Conservation (phyloP, 2,888 invertebrate genomes). For the Podabrus alpinus region DNA sequence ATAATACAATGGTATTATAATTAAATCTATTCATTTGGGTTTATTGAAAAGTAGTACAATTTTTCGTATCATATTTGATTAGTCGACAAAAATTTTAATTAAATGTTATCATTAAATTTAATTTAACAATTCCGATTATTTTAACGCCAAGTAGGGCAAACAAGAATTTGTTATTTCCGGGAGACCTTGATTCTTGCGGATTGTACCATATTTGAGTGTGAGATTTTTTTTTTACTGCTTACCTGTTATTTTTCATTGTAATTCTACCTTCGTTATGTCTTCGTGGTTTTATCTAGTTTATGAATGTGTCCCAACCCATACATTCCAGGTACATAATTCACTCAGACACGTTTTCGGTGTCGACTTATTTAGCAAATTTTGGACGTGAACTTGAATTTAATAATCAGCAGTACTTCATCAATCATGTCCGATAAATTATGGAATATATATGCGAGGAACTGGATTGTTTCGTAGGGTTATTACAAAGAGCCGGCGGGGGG, state of each 20-base stretch:
- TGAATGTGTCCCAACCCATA: not conserved
- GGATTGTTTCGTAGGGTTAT: no score
- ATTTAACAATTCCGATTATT: not conserved
- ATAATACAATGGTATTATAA: conserved; percentile 12
- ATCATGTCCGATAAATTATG: not conserved
- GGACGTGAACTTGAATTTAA: not conserved
- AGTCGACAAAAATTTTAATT: not conserved
- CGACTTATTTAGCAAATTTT: not conserved
- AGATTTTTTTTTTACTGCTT: conserved; percentile 7
- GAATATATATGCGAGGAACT: not conserved
- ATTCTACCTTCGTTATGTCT: not conserved
- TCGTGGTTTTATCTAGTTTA: not conserved
- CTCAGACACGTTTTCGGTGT: not conserved
- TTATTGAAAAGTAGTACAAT: not conserved
- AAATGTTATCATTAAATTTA: not conserved
- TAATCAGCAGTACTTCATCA: not conserved
- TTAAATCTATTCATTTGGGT: conserved; percentile 20
- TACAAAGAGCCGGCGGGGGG: no score
- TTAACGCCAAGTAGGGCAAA: not conserved
- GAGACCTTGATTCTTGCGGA: conserved; percentile 3
- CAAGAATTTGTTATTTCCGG: conserved; percentile 6
- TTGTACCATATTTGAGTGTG: conserved; percentile 5
- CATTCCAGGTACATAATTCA: not conserved
- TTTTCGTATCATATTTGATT: not conserved
- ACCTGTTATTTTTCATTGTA: not conserved